Conservation (phyloP, 2,888 invertebrate species). For the Lycia hirtaria region DNA sequence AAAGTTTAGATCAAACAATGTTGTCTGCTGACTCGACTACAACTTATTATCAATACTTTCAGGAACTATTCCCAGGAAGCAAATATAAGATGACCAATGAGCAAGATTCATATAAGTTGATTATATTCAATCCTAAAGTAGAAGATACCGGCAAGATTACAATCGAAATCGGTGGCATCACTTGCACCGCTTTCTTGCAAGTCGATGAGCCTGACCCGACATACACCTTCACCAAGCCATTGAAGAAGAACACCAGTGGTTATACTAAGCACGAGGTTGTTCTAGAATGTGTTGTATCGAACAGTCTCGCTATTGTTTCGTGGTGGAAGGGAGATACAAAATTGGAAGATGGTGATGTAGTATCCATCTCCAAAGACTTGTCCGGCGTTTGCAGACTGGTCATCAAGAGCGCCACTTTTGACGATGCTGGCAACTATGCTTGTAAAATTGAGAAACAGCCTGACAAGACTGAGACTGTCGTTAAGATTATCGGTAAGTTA, state of each 20-base stretch:
- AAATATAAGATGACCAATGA: slow-evolving; percentile 98
- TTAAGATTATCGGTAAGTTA: slow-evolving; percentile 90
- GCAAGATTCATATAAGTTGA: slow-evolving; percentile 95
- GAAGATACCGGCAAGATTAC: slow-evolving; percentile 99
- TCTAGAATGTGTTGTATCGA: slow-evolving; percentile 97
- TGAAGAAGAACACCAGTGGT: slow-evolving; percentile 95
- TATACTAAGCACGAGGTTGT: slow-evolving; percentile 95
- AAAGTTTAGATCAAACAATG: not conserved
- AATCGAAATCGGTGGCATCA: slow-evolving; percentile 96
- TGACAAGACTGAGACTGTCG: slow-evolving; percentile 92
- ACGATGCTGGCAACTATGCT: slow-evolving; percentile 94
- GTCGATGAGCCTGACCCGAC: slow-evolving; percentile 98
- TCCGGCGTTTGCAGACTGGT: slow-evolving; percentile 95
- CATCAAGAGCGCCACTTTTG: slow-evolving; percentile 92
- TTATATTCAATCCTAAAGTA: slow-evolving; percentile 95
- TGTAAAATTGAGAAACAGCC: slow-evolving; percentile 96
- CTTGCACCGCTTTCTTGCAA: slow-evolving; percentile 95
- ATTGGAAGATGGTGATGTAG: slow-evolving; percentile 93
- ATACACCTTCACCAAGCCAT: slow-evolving; percentile 95
- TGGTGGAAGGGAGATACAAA: slow-evolving; percentile 95
- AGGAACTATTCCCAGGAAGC: slow-evolving; percentile 98
- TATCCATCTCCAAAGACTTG: slow-evolving; percentile 96
- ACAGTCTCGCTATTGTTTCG: slow-evolving; percentile 96
- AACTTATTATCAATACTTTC: slow-evolving; percentile 22
- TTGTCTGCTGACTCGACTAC: too few species aligned